Percentiles rank a stretch among this genome's conserved stretches.
Conservation (phyloP, 2,113 vertebrate species). For the Loxodonta africana region DNA sequence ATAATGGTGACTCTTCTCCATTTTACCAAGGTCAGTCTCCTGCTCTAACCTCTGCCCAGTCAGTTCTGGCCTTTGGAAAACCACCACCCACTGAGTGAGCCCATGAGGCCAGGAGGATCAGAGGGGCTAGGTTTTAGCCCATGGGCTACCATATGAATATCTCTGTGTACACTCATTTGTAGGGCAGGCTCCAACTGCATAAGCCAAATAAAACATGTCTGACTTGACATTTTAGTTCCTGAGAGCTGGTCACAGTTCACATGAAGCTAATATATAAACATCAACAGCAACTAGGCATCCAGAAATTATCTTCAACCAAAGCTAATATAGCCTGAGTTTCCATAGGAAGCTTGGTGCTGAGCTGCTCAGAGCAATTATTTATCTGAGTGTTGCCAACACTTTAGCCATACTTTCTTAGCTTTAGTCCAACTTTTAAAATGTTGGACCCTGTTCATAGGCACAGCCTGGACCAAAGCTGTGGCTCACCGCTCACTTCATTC, state of each 20-base stretch:
- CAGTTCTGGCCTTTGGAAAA: conserved; percentile 62
- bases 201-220: conserved; percentile 78
- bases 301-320: conserved; percentile 75
- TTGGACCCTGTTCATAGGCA: conserved; percentile 48
- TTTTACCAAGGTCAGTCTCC: conserved; percentile 75
- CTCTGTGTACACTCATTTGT: conserved; percentile 61
- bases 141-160: conserved; percentile 27
- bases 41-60: conserved; percentile 71
- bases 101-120: conserved; percentile 54
- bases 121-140: conserved; percentile 4
- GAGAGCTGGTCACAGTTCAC: conserved; percentile 63
- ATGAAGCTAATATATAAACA: conserved; percentile 65
- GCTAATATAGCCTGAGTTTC: conserved; percentile 59
- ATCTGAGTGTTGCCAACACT: conserved; percentile 63
- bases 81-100: conserved; percentile 34
- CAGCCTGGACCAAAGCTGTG: conserved; percentile 62
- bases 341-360: conserved; percentile 69
- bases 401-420: conserved; percentile 68
- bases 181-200: conserved; percentile 44
- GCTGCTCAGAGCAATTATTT: conserved; percentile 65
- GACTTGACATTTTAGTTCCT: conserved; percentile 61
- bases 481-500: conserved; percentile 53
- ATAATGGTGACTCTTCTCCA: conserved; percentile 56
- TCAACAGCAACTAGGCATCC: conserved; percentile 43
- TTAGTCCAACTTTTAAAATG: conserved; percentile 56